phyloP scores from a whole-genome alignment of 2,797 vertebrate genomes.

The Enoplosus armatus region DNA sequence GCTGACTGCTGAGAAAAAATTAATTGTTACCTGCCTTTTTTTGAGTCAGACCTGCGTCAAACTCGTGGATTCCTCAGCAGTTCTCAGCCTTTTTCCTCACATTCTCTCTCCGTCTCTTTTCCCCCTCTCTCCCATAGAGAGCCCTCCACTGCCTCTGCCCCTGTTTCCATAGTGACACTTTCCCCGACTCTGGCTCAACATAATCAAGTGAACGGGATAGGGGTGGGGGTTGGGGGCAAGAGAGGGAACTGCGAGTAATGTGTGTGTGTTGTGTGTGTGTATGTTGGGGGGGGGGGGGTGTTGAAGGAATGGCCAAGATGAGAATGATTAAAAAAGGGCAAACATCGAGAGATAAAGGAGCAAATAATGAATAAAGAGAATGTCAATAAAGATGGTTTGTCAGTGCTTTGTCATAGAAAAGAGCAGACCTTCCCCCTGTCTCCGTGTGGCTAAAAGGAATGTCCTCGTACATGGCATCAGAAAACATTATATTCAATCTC shows the following conservation, averaged over 20 bases:
- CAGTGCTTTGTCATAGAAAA: too few species aligned
- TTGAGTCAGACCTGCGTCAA: constrained; percentile 27
- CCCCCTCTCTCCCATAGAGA: constrained; percentile 60
- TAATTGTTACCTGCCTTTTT: constrained; percentile 28
- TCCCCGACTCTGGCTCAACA: constrained; percentile 79
- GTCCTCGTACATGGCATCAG: too few species aligned
- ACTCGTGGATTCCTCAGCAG: constrained; percentile 64
- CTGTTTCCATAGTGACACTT: constrained; percentile 85
- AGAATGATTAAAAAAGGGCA: constrained; percentile 48
- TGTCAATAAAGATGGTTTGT: constrained; percentile 66
- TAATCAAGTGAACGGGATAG: constrained; percentile 77
- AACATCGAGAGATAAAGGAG: constrained; percentile 59
- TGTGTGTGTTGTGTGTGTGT: constrained; percentile 14
- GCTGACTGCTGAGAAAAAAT: constrained; percentile 15
- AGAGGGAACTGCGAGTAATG: constrained; percentile 37
- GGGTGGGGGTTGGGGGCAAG: constrained; percentile 67
- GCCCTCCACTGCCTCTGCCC: constrained; percentile 75
- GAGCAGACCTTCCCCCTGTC: too few species aligned
- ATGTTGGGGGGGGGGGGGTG: neutral
- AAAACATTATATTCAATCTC: too few species aligned
- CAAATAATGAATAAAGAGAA: constrained; percentile 70
- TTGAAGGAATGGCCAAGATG: constrained; percentile 68
- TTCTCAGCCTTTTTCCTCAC: constrained; percentile 42
- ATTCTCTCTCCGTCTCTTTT: constrained; percentile 10
- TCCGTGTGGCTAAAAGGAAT: too few species aligned